Percentiles rank a stretch among this genome's conserved stretches.
phyloP scores from a whole-genome alignment of 2,113 vertebrate genomes.

The Megaptera novaeangliae region DNA sequence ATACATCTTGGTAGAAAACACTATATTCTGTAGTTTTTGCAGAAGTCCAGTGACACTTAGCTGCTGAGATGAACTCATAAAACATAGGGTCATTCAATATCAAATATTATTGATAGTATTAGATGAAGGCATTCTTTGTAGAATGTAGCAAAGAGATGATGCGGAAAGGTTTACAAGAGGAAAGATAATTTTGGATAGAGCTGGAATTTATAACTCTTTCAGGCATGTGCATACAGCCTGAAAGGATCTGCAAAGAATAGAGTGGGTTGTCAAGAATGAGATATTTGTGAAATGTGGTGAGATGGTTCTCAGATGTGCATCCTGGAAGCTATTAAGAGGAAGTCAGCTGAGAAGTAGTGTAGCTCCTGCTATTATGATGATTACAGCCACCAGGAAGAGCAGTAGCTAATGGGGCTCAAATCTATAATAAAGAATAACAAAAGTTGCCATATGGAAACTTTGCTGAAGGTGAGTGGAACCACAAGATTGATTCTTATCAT shows the following conservation, averaged over 20 bases:
- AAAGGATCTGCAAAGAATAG: constrained; percentile 51
- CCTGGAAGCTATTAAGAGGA: constrained; percentile 61
- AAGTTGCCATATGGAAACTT: background rate
- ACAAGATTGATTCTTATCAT: background rate
- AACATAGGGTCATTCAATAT: background rate
- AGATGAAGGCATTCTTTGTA: background rate
- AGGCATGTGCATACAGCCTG: constrained; percentile 22
- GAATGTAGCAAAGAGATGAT: background rate
- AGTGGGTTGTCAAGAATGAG: constrained; percentile 58
- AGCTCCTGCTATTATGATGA: background rate
- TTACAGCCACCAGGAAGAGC: constrained; percentile 53
- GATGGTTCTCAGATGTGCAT: constrained; percentile 22
- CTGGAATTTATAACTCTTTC: constrained; percentile 46
- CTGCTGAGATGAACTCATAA: background rate
- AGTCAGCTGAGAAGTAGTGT: constrained; percentile 1
- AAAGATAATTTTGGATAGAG: constrained; percentile 45
- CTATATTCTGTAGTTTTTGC: background rate
- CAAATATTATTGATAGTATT: background rate
- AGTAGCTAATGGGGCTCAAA: constrained; percentile 57
- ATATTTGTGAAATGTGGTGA: constrained; percentile 53
- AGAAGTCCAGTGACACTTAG: background rate
- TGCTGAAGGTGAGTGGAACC: constrained; percentile 23
- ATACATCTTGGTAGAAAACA: background rate
- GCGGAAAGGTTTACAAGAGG: constrained; percentile 10
- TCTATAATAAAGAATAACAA: constrained; percentile 21